Evolutionary conservation across 2,888 invertebrate genomes (phyloP).

Genomic region (Oscheius myriophilus): DNA sequence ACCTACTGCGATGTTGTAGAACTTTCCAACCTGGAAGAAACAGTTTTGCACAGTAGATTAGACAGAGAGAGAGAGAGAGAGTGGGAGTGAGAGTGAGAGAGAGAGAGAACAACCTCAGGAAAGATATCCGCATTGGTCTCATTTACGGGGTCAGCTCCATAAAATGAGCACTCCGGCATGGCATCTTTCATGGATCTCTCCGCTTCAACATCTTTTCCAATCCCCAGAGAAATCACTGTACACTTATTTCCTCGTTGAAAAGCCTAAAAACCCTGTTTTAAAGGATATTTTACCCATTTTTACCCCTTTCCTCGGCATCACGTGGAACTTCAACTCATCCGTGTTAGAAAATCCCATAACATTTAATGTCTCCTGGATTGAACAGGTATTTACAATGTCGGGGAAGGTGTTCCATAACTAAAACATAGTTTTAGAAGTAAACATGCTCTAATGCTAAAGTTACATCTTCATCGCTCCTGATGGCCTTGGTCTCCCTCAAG

Average conservation of each 20-base stretch:
- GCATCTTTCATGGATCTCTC: slow-evolving; percentile 43
- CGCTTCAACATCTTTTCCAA: slow-evolving; percentile 53
- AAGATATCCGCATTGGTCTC: slow-evolving; percentile 48
- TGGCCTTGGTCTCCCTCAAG: neutral
- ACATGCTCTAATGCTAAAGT: neutral
- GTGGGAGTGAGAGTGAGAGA: no score
- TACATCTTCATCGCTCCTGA: slow-evolving; percentile 16
- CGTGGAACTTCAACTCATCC: slow-evolving; percentile 50
- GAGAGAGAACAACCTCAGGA: slow-evolving; percentile 22
- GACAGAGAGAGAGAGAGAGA: no score
- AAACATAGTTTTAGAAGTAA: neutral
- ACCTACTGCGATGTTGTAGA: slow-evolving; percentile 51
- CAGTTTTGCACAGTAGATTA: no score
- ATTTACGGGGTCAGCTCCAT: slow-evolving; percentile 50
- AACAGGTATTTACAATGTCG: slow-evolving; percentile 46
- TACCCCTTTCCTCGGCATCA: slow-evolving; percentile 31
- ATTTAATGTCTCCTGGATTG: slow-evolving; percentile 29
- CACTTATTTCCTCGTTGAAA: slow-evolving; percentile 9
- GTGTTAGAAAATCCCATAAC: slow-evolving; percentile 42
- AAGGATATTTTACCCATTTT: neutral
- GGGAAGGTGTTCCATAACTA: slow-evolving; percentile 43
- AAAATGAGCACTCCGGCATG: slow-evolving; percentile 43
- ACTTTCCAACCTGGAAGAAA: slow-evolving; percentile 38
- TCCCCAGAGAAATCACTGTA: slow-evolving; percentile 35
- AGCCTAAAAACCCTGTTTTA: neutral